Conservation (phyloP, 2,797 vertebrate genomes). For the Chaetodon trifasciatus region DNA sequence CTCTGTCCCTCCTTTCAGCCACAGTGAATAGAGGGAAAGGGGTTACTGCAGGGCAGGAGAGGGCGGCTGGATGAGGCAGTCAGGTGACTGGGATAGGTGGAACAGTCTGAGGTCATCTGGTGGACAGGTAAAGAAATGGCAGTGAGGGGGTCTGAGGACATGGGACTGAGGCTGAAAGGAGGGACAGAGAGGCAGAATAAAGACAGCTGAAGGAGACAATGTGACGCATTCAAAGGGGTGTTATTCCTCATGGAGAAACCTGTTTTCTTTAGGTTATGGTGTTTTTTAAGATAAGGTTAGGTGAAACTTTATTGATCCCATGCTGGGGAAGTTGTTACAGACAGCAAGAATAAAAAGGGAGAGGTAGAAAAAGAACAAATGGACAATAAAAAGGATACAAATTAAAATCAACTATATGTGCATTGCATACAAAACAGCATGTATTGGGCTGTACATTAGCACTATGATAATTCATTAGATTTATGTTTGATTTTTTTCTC, state of each 20-base stretch:
- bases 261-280: not conserved
- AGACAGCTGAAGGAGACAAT: too few relatives aligned
- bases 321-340: too few relatives aligned
- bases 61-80: not conserved
- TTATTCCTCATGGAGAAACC: not conserved
- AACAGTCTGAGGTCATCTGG: not conserved
- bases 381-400: too few relatives aligned
- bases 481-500: not conserved
- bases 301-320: too few relatives aligned
- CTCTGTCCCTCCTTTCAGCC: slow-evolving; percentile 1
- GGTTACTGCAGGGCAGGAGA: slow-evolving; percentile 3
- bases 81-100: not conserved
- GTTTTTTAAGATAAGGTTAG: not conserved
- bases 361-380: too few relatives aligned
- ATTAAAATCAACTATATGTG: too few relatives aligned
- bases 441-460: too few relatives aligned
- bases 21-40: not conserved
- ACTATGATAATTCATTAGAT: too few relatives aligned
- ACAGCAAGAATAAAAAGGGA: too few relatives aligned
- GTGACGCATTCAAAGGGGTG: too few relatives aligned
- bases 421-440: too few relatives aligned
- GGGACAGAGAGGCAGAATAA: not conserved
- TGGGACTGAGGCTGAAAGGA: too few relatives aligned
- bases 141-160: not conserved
- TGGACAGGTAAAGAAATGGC: not conserved